Evolutionary conservation across 2,888 invertebrate genomes (phyloP).

Genomic region (Callinectes sapidus): DNA sequence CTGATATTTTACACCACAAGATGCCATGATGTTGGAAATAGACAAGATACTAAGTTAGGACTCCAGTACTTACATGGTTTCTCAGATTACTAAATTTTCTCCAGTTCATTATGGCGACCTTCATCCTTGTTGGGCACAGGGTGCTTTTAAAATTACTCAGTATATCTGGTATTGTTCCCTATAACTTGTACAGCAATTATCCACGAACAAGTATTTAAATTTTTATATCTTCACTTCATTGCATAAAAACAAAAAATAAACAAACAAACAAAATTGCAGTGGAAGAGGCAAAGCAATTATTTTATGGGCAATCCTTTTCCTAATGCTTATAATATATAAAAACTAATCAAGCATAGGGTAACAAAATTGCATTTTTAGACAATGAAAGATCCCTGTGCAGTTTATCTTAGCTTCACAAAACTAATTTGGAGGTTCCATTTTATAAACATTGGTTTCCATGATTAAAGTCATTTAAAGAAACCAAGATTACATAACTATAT

Average conservation of each 20-base stretch:
- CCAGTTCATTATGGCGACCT: neutral
- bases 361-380: neutral
- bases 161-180: conserved; percentile 26
- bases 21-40: neutral
- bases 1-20: neutral
- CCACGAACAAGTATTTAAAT: neutral
- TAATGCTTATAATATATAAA: neutral
- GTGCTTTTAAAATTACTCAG: neutral
- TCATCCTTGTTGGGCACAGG: neutral
- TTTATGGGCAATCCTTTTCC: neutral
- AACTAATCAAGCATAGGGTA: neutral
- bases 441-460: neutral
- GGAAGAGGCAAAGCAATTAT: neutral
- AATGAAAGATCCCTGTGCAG: neutral
- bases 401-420: neutral
- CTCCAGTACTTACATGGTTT: neutral
- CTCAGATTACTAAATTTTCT: neutral
- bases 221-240: neutral
- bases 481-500: neutral
- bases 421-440: neutral
- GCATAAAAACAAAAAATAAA: neutral
- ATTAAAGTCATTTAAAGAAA: neutral
- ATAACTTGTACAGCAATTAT: neutral
- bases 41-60: neutral
- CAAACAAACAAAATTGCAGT: neutral